These are phyloP conservation scores for Trisateles emortualis DNA, from an alignment of 2,888 invertebrate genomes.

Conservation along the genomic window DNA sequence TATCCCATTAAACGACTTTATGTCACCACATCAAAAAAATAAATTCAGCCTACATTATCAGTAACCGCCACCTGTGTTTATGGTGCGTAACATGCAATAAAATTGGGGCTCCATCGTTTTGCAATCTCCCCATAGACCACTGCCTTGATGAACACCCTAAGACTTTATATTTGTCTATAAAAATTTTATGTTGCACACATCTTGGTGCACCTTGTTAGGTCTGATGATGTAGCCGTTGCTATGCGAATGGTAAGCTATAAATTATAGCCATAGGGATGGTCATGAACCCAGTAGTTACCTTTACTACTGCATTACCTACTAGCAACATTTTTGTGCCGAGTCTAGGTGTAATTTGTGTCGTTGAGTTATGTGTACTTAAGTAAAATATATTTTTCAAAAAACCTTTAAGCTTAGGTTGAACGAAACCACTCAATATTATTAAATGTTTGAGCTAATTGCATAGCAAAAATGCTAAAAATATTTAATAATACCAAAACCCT, in stretches of 20 bases:
- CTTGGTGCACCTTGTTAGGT: slow-evolving; percentile 28
- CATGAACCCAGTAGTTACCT: not conserved
- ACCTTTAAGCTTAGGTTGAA: too few species aligned
- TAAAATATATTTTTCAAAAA: too few species aligned
- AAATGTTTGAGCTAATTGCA: too few species aligned
- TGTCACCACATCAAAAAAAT: slow-evolving; percentile 66
- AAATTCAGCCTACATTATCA: slow-evolving; percentile 75
- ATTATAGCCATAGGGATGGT: slow-evolving; percentile 19
- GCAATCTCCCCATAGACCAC: slow-evolving; percentile 70
- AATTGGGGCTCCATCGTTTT: slow-evolving; percentile 80
- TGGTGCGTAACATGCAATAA: slow-evolving; percentile 85
- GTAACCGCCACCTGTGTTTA: slow-evolving; percentile 76
- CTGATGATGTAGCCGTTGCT: slow-evolving; percentile 7
- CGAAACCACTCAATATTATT: too few species aligned
- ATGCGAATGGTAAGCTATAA: slow-evolving; percentile 12
- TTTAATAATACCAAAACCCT: too few species aligned
- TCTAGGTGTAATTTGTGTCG: too few species aligned
- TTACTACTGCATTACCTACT: too few species aligned
- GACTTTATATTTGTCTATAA: slow-evolving; percentile 80
- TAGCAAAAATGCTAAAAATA: too few species aligned
- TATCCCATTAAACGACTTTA: slow-evolving; percentile 74
- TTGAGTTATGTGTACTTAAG: too few species aligned
- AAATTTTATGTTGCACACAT: slow-evolving; percentile 74
- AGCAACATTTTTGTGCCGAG: too few species aligned
- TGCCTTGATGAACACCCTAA: slow-evolving; percentile 78